Percentiles rank a stretch among this genome's conserved stretches.
These are phyloP conservation scores for Bombus superbus DNA, from an alignment of 1,140 invertebrate genomes.

Conservation along the genomic window DNA sequence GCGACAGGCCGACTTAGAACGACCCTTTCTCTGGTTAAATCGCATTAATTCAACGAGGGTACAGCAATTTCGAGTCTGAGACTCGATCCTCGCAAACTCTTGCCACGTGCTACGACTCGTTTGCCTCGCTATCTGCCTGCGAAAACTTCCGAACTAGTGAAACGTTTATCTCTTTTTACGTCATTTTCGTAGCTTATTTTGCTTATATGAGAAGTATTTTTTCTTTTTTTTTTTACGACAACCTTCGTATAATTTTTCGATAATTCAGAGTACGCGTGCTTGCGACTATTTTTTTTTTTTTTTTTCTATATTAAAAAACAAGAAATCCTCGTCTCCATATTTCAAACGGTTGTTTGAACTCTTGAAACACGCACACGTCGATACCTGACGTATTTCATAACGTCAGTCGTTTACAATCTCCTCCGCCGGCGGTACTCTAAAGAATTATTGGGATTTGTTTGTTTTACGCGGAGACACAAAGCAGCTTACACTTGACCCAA, in stretches of 20 bases:
- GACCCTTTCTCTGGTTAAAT: neutral
- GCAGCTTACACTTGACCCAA: constrained; percentile 6
- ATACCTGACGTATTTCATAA: no score
- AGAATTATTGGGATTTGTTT: neutral
- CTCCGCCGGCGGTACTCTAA: neutral
- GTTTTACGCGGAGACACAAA: neutral
- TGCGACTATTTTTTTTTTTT: no score
- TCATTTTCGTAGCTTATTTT: no score
- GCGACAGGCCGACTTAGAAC: neutral
- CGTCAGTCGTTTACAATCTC: no score
- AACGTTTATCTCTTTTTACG: neutral
- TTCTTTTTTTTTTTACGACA: no score
- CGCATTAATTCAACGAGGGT: constrained; percentile 4
- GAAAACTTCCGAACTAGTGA: neutral
- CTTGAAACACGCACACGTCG: no score
- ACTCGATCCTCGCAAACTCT: neutral
- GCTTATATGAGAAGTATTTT: no score
- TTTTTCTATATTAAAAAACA: no score
- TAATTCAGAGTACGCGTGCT: no score
- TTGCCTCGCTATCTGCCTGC: neutral
- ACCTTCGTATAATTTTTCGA: no score
- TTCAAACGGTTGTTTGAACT: no score
- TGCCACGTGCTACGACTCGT: neutral
- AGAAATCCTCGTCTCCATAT: no score
- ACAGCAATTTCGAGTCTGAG: neutral